Evolutionary conservation across 2,888 invertebrate species (phyloP), one percentile per base, ranked within the genome.

Genomic region (Ichneumoninae sp.): DNA sequence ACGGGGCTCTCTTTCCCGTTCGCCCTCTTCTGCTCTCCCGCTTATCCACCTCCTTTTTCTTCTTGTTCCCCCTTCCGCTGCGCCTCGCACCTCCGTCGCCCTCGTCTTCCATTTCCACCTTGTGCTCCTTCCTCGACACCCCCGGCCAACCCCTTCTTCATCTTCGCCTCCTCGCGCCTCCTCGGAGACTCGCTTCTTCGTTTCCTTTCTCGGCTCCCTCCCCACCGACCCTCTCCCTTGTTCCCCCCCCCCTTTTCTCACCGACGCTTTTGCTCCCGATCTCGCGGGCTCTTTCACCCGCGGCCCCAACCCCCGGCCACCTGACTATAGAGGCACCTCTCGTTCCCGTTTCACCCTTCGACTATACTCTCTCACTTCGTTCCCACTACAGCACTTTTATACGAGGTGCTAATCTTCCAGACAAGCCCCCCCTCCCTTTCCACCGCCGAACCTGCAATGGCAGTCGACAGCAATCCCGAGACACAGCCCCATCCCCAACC

Each of bases 371-470:
- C 87, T 87, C 87, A 86, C 89, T 90, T 87, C 88, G 88, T 89
- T 90, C 88, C 88, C 88, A 88, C 92, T 91, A 91, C 88, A 90
- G 88, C 89, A 93, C 93, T 93, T 93, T 93, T 93, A 93, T 93
- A 92, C 92, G 92, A 93, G 93, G 93, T 93, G 92, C 92, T 93
- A 93, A 93, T 93, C 93, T 93, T 90, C 91, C 92, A 92, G 93
- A 93, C 93, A 92, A 92, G 91, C 91, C 88, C 87, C 88, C 70
- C 73, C 22, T 1, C 22, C 1, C 22, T 22, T 22, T 3, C 26
- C 26, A 26, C 26, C 3, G 26, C 73, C 71, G 16, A 80, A 66
- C 85, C 85, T 70, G 82, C 69, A 52, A 26, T 47, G 36, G 86
- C 78, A 80, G 81, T 85, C 78, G 83, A 82, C 75, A 78, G 80